Evolutionary conservation across 2,888 invertebrate genomes (phyloP), one percentile per base, ranked within the genome.

Genomic region (Calameuta idolon): DNA sequence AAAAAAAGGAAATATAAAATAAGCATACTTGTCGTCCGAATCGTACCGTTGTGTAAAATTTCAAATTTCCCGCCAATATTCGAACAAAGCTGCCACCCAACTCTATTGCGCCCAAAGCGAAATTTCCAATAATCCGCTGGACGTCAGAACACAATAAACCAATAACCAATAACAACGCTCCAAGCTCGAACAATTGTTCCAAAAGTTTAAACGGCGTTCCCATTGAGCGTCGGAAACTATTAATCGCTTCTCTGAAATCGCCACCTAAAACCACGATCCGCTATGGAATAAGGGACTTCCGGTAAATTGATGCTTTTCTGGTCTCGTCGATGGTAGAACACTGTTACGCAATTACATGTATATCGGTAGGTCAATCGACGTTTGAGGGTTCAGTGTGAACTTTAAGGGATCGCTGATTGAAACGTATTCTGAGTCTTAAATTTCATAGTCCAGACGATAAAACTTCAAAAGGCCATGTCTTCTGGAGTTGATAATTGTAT

Each of bases 141-240:
- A 55, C 55, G 55, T 55, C 9, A 2, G 23, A 23, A 9, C 55
- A 55, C 55, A 55, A 55, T 55, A 55, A 55, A 55, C 23, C 55
- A 55, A 55, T 71, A 71, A 31, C 34, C 83, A 76, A 80, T 79
- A 81, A 83, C 83, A 83, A 83, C 79, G 83, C 79, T 81, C 77
- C 83, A 81, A 83, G 83, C 82, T 81, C 80, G 77, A 83, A 83
- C 79, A 79, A 83, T 83, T 83, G 83, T 83, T 55, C 55, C 9
- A 55, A 23, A 55, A 55, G 23, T 55, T 55, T 55, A 55, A 55
- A 55, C 55, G 23, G 23, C 23, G 55, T 55, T 55, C 55, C 55
- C 23, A 55, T 55, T 55, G 55, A 55, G 2, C 55, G 23, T 55
- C 2, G 55, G 9, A 55, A 55, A 55, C 55, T 55, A 55, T 55